Percentiles rank a stretch among this genome's conserved stretches.
Evolutionary conservation across 2,888 invertebrate species (phyloP).

Genomic region (Trissolcus japonicus): DNA sequence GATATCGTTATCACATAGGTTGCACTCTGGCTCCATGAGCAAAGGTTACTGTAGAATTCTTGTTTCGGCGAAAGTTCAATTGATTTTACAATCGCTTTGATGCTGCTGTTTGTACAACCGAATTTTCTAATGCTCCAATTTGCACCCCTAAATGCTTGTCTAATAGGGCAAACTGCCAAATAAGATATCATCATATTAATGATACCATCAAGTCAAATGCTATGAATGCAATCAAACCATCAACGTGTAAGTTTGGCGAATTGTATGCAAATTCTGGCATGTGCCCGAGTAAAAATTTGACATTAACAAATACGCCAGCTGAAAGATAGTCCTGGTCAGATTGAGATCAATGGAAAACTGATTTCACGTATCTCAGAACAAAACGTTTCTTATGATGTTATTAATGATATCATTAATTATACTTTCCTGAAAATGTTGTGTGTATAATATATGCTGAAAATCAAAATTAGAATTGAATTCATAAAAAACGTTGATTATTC

Average conservation of each 20-base stretch:
- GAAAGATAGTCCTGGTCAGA: too few species aligned
- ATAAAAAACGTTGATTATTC: too few species aligned
- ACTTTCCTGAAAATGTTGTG: too few species aligned
- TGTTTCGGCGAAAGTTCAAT: slow-evolving; percentile 23
- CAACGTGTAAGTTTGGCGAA: background rate
- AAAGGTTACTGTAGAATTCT: slow-evolving; percentile 15
- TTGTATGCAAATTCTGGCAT: slow-evolving; percentile 16
- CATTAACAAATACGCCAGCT: too few species aligned
- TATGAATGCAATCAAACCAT: too few species aligned
- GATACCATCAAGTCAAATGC: slow-evolving; percentile 6
- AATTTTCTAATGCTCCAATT: slow-evolving; percentile 19
- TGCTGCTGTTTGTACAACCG: slow-evolving; percentile 22
- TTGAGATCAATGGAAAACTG: too few species aligned
- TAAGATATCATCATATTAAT: slow-evolving; percentile 42
- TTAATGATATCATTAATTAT: too few species aligned
- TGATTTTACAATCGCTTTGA: slow-evolving; percentile 18
- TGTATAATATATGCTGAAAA: too few species aligned
- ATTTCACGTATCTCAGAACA: too few species aligned
- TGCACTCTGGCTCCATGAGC: slow-evolving; percentile 18
- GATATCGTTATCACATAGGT: slow-evolving; percentile 18
- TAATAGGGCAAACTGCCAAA: slow-evolving; percentile 40
- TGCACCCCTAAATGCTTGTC: slow-evolving; percentile 11
- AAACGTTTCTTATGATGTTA: too few species aligned
- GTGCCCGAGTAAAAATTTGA: too few species aligned
- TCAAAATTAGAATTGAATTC: too few species aligned